Conservation (phyloP, 1,140 invertebrate species). For the Goniozus legneri region DNA sequence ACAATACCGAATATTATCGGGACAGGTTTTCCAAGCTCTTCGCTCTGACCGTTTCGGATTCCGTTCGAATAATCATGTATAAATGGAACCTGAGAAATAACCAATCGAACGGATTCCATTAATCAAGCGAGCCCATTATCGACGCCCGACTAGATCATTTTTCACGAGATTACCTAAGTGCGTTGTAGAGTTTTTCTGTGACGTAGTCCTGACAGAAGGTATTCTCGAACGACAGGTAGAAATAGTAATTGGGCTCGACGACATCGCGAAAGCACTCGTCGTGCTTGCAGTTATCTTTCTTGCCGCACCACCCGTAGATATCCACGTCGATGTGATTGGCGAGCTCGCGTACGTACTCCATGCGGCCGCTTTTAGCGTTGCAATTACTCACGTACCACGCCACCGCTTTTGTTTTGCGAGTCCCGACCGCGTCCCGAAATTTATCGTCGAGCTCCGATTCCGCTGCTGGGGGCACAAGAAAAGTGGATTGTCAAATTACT, state of each 20-base stretch:
- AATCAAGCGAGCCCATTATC: background rate
- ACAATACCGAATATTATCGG: background rate
- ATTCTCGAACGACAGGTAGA: slow-evolving; percentile 71
- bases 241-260: slow-evolving; percentile 57
- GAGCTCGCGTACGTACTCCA: slow-evolving; percentile 58
- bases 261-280: slow-evolving; percentile 51
- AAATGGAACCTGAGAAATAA: background rate
- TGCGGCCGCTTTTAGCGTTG: slow-evolving; percentile 51
- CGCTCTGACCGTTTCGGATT: background rate
- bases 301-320: slow-evolving; percentile 67
- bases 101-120: background rate
- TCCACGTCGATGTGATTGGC: slow-evolving; percentile 60
- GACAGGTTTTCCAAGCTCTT: background rate
- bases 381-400: slow-evolving; percentile 70
- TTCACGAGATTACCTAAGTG: slow-evolving; percentile 35
- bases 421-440: slow-evolving; percentile 9
- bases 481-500: background rate
- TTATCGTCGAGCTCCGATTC: too few relatives aligned
- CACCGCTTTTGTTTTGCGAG: slow-evolving; percentile 48
- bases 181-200: slow-evolving; percentile 62
- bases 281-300: slow-evolving; percentile 34
- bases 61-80: background rate
- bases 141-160: background rate
- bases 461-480: background rate
- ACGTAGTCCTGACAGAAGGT: slow-evolving; percentile 61